A percentile compares a stretch with the other conserved stretches of the same genome.
Evolutionary conservation across 2,113 vertebrate genomes (phyloP).

Genomic region (Meleagris gallopavo): DNA sequence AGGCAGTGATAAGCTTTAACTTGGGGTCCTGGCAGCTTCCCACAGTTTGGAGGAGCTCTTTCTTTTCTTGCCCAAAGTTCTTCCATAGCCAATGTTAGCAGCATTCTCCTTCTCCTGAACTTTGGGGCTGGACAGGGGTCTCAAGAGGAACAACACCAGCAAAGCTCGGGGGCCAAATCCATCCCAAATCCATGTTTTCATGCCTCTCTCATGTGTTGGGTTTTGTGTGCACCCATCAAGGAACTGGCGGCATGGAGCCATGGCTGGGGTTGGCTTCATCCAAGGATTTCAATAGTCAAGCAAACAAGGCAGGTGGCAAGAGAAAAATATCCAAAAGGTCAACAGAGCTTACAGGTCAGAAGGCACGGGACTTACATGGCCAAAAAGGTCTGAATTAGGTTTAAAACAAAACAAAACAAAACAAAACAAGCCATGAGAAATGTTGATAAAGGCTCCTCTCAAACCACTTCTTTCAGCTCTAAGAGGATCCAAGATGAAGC

Average conservation of each 20-base stretch:
- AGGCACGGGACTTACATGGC: no score
- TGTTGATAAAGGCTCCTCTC: background rate
- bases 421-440: rapidly evolving
- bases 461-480: rapidly evolving
- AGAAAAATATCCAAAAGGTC: background rate
- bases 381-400: background rate
- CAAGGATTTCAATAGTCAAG: background rate
- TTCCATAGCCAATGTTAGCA: rapidly evolving
- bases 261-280: background rate
- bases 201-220: rapidly evolving
- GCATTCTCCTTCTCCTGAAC: rapidly evolving
- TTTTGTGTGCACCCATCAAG: rapidly evolving
- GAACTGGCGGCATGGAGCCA: background rate
- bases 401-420: background rate
- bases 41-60: background rate
- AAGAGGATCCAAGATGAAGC: background rate
- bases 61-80: background rate
- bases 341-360: rapidly evolving
- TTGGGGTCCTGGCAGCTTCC: rapidly evolving
- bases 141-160: background rate
- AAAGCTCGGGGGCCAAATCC: background rate
- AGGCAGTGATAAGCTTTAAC: rapidly evolving
- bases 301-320: background rate
- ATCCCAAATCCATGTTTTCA: rapidly evolving
- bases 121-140: background rate